Percentiles rank a stretch among this genome's conserved stretches.
Conservation (phyloP, 2,888 invertebrate species). For the Archaeoteleia sp. region DNA sequence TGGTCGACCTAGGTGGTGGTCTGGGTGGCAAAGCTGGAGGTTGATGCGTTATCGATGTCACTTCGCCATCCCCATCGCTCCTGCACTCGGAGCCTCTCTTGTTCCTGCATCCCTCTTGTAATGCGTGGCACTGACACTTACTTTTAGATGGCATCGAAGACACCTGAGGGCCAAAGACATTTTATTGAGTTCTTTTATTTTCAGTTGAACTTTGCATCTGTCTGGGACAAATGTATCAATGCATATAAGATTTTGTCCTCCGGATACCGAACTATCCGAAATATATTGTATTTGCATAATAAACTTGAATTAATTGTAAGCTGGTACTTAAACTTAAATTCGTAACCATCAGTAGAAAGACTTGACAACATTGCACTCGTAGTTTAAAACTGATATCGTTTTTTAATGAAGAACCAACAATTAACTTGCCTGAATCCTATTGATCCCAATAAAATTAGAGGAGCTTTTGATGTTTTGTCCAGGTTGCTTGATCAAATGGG, state of each 20-base stretch:
- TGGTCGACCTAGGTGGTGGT: conserved; percentile 70
- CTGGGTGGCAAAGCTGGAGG: conserved; percentile 72
- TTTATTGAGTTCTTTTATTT: conserved; percentile 19
- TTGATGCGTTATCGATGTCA: conserved; percentile 69
- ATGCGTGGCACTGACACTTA: conserved; percentile 72
- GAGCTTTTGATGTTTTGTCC: conserved; percentile 62
- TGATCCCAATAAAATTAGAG: conserved; percentile 63
- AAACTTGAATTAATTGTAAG: too few relatives aligned
- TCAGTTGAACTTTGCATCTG: conserved; percentile 18
- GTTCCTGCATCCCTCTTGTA: conserved; percentile 63
- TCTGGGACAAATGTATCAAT: conserved; percentile 10
- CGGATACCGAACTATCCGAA: too few relatives aligned
- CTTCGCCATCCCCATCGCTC: conserved; percentile 63
- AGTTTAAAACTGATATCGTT: too few relatives aligned
- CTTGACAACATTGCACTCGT: too few relatives aligned
- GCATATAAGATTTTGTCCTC: conserved; percentile 32
- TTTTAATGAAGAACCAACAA: too few relatives aligned
- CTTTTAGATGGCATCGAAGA: conserved; percentile 58
- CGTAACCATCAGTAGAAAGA: too few relatives aligned
- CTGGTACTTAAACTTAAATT: too few relatives aligned
- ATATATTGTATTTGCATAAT: too few relatives aligned
- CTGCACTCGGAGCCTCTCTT: conserved; percentile 64
- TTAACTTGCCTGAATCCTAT: conserved; percentile 64
- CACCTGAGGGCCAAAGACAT: conserved; percentile 55
- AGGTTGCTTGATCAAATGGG: conserved; percentile 47